phyloP scores from a whole-genome alignment of 1,140 invertebrate genomes.

The Apis laboriosa region DNA sequence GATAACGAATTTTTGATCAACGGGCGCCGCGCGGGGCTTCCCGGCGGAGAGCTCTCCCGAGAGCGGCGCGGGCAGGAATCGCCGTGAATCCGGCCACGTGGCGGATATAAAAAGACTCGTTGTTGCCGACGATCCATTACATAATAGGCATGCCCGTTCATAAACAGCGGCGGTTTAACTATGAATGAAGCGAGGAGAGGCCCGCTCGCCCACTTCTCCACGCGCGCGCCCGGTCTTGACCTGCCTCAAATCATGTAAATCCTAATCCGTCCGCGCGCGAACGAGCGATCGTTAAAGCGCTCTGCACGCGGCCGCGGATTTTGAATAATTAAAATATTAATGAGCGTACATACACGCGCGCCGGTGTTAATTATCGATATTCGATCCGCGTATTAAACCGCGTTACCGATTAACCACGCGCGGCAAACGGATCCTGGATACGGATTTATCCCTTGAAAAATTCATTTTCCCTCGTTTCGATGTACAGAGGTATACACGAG shows the following conservation, averaged over 20 bases:
- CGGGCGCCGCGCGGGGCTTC: too few species aligned
- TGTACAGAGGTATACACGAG: too few species aligned
- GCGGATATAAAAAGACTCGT: conserved; percentile 69
- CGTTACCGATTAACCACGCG: conserved; percentile 58
- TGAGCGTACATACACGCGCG: conserved; percentile 44
- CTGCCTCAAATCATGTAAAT: conserved; percentile 74
- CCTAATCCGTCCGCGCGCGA: conserved; percentile 56
- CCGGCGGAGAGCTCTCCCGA: conserved; percentile 30
- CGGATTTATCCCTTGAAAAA: conserved; percentile 56
- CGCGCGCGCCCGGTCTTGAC: conserved; percentile 66
- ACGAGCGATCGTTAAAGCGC: too few species aligned
- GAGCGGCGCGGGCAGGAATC: conserved; percentile 35
- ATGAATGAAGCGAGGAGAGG: conserved; percentile 72
- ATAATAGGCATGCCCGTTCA: conserved; percentile 72
- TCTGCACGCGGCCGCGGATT: conserved; percentile 19
- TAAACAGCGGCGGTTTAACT: conserved; percentile 67
- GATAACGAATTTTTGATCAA: too few species aligned
- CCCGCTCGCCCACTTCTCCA: conserved; percentile 56
- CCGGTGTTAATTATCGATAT: conserved; percentile 61
- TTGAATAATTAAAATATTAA: conserved; percentile 66
- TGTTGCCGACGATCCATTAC: conserved; percentile 67
- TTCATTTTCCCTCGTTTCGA: neutral
- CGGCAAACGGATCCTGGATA: conserved; percentile 32
- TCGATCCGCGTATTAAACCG: conserved; percentile 60
- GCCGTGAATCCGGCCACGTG: conserved; percentile 51